Base-by-base conservation (phyloP, 2,888 invertebrate genomes). In the Scaptodrosophila latifasciaeformis region DNA sequence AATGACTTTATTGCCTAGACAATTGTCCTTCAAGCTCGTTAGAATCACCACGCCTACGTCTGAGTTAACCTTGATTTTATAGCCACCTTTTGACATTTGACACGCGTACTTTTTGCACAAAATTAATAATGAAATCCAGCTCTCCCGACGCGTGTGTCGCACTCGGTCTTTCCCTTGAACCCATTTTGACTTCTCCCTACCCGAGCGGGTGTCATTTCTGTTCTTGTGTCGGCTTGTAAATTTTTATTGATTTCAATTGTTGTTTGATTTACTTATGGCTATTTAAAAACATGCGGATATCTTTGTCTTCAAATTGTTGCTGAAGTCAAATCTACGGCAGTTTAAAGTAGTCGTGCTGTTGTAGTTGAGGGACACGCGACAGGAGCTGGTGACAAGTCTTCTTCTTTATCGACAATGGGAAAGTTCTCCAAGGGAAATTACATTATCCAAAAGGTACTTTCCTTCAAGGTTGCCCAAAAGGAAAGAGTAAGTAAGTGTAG, bases 341-440 rank as follows among this genome's bases (percentile, higher is more conserved):
- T 78, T 24, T 75, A 78, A 78, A 71, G 71, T 78, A 80, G 80
- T 77, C 74, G 57, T 68, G 69, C 72, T 72, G 79, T 61, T 72
- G 54, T 55, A 59, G 74, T 65, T 70, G 75, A 78, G 71, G 74
- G 74, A 75, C 75, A 75, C 75, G 75, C 81, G 75, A 74, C 80
- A 75, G 75, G 80, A 81, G 75, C 75, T 78, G 57, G 75, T 66
- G 75, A 75, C 78, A 75, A 80, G 75, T 75, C 75, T n/a, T n/a
- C n/a, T n/a, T n/a, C n/a, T 45, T 37, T 56, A 43, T 27, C 29
- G 34, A 15, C 30, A 15, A 42, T 13, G 72, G 34, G 47, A 67
- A 64, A 67, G 59, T 74, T 60, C 40, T 35, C n/a, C n/a, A n/a
- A n/a, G n/a, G n/a, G n/a, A n/a, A n/a, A n/a, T n/a, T n/a, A n/a